phyloP scores from a whole-genome alignment of 2,113 vertebrate genomes.

The Stigmatopora argus region DNA sequence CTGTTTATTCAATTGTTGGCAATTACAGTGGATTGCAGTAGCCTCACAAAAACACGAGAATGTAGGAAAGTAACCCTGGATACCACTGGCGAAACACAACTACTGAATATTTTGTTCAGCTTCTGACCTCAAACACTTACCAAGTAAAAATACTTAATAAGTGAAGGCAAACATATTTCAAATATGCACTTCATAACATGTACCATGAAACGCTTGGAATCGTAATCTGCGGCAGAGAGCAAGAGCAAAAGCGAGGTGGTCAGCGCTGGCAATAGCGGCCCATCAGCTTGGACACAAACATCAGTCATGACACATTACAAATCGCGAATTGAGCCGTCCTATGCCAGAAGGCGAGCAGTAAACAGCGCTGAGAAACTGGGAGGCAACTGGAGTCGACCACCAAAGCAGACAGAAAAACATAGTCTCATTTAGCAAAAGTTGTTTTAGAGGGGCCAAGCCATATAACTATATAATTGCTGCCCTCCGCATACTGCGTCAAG shows the following conservation, averaged over 20 bases:
- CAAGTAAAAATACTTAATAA: conserved; percentile 1
- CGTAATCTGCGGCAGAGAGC: conserved; percentile 10
- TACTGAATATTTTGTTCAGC: neutral
- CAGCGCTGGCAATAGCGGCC: conserved; percentile 35
- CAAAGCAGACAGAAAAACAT: conserved; percentile 48
- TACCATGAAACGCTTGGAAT: neutral
- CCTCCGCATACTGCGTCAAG: conserved; percentile 41
- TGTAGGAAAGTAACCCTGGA: conserved; percentile 12
- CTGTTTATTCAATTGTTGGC: conserved; percentile 36
- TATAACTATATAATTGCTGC: conserved; percentile 51
- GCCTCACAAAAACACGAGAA: conserved; percentile 15
- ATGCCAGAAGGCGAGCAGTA: conserved; percentile 39
- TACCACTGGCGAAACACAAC: conserved; percentile 13
- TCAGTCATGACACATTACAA: conserved; percentile 41
- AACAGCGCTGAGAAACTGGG: conserved; percentile 25
- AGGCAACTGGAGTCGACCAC: conserved; percentile 31
- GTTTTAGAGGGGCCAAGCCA: conserved; percentile 44
- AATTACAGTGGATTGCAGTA: conserved; percentile 23
- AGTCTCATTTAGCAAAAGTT: conserved; percentile 47
- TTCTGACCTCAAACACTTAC: conserved; percentile 1
- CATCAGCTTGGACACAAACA: conserved; percentile 50
- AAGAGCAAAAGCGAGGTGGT: conserved; percentile 17
- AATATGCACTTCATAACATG: neutral
- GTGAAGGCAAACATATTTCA: conserved; percentile 4
- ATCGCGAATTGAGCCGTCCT: conserved; percentile 32